Conservation (phyloP, 2,888 invertebrate genomes). For the Noctua pronuba region DNA sequence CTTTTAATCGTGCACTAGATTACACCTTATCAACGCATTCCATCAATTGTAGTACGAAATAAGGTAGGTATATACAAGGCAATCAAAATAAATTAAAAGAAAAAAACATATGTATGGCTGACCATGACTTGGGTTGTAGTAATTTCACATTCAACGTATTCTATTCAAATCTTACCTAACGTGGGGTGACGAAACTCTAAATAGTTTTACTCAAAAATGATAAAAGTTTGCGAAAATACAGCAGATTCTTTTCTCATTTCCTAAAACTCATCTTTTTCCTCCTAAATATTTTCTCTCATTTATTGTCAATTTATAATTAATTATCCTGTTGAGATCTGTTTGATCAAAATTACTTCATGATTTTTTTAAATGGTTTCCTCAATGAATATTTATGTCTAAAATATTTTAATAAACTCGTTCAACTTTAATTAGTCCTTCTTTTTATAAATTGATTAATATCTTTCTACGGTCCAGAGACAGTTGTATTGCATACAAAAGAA, state of each 20-base stretch:
- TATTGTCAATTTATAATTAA: no score
- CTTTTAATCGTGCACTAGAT: constrained; percentile 13
- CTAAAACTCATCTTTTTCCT: not conserved
- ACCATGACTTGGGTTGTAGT: constrained; percentile 25
- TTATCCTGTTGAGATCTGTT: not conserved
- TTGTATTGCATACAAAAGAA: not conserved
- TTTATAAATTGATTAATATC: not conserved
- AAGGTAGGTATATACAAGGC: not conserved
- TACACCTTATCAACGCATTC: constrained; percentile 28
- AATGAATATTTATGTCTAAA: not conserved
- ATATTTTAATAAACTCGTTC: not conserved
- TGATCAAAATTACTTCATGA: not conserved
- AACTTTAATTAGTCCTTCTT: no score
- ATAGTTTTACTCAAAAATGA: not conserved
- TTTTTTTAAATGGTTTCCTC: not conserved
- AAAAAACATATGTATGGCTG: not conserved
- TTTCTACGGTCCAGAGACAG: not conserved
- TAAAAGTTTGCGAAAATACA: not conserved
- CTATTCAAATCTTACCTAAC: constrained; percentile 6
- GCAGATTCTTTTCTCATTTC: not conserved
- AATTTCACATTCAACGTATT: constrained; percentile 19
- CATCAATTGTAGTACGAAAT: not conserved
- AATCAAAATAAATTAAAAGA: constrained; percentile 2
- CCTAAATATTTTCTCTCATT: not conserved
- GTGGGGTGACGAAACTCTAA: not conserved